Evolutionary conservation across 2,797 vertebrate genomes (phyloP).

Genomic region (Urocyon cinereoargenteus): DNA sequence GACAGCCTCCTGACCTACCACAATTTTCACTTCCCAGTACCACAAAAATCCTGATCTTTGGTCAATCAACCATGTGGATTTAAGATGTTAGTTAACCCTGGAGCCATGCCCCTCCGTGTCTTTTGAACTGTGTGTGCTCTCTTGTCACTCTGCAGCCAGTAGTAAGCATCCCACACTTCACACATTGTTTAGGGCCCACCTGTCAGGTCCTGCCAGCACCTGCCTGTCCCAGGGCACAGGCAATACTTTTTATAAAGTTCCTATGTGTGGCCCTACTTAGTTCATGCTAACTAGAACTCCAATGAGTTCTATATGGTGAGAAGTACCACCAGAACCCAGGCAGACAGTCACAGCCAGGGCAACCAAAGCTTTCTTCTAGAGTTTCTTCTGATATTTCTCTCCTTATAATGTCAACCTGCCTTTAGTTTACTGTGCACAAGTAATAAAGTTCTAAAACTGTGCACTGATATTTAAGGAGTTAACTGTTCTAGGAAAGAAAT

Average conservation of each 20-base stretch:
- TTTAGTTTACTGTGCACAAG: not conserved
- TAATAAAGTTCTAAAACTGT: not conserved
- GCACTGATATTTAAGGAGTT: slow-evolving; percentile 15
- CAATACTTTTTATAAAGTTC: slow-evolving; percentile 11
- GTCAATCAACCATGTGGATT: not conserved
- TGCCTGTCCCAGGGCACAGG: not conserved
- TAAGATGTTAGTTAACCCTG: not conserved
- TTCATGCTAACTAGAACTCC: slow-evolving; percentile 18
- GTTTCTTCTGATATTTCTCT: slow-evolving; percentile 12
- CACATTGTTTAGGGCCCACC: not conserved
- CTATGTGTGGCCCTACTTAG: not conserved
- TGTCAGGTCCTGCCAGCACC: not conserved
- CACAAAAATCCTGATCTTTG: slow-evolving; percentile 27
- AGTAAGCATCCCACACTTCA: not conserved
- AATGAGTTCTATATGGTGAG: not conserved
- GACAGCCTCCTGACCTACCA: not conserved
- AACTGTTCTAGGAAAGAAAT: slow-evolving; percentile 60
- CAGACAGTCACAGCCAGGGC: not conserved
- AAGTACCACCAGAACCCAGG: not conserved
- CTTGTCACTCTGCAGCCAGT: not conserved
- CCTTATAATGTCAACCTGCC: not conserved
- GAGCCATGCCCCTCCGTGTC: not conserved
- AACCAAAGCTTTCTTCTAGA: not conserved
- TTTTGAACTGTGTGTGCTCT: not conserved
- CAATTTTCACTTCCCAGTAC: not conserved